phyloP scores from a whole-genome alignment of 1,140 invertebrate species.

The Caenorhabditis elegans region DNA sequence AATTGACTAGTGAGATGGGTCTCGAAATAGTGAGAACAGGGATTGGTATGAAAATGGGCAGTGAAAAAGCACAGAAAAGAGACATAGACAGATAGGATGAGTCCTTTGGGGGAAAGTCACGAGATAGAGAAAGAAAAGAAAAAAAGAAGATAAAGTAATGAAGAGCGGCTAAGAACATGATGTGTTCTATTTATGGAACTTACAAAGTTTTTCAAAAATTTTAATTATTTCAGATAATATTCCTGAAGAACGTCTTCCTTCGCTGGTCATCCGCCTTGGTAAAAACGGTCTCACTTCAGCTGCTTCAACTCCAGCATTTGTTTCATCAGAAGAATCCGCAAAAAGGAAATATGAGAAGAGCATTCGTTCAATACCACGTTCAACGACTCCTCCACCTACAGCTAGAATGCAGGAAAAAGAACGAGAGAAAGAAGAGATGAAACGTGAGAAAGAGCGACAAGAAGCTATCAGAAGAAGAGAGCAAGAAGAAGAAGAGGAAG shows the following conservation, averaged over 20 bases:
- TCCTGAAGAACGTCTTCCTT: background rate
- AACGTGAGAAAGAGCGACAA: background rate
- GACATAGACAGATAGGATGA: background rate
- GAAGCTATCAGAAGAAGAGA: background rate
- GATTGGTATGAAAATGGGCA: no score
- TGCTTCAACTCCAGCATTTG: background rate
- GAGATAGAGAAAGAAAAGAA: background rate
- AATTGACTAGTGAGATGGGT: no score
- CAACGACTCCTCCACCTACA: background rate
- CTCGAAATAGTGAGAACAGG: no score
- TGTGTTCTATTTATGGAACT: no score
- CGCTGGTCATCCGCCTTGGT: background rate
- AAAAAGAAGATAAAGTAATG: background rate
- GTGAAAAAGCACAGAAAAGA: background rate
- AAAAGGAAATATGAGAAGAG: background rate
- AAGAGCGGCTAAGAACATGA: background rate
- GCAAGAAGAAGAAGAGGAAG: background rate
- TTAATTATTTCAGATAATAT: background rate
- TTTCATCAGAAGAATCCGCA: background rate
- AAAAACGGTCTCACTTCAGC: background rate
- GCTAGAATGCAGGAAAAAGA: background rate
- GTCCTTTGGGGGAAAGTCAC: background rate
- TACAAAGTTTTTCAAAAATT: background rate
- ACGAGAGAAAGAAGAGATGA: conserved; percentile 4
- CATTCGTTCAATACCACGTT: background rate